phyloP scores from a whole-genome alignment of 1,140 invertebrate genomes.

The Zaprionus capensis region DNA sequence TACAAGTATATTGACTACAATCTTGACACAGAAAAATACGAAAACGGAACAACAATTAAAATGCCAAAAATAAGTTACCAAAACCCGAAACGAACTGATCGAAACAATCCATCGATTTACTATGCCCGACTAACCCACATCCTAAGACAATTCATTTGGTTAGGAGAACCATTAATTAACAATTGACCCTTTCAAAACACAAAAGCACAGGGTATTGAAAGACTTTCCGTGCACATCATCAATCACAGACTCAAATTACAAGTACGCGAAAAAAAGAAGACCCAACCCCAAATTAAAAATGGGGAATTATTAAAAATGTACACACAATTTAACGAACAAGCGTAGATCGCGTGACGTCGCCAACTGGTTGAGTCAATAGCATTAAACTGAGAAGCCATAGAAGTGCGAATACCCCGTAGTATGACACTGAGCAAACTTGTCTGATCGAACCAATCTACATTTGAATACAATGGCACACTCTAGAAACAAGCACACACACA shows the following conservation, averaged over 20 bases:
- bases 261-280: conserved; percentile 12
- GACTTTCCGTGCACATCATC: conserved; percentile 4
- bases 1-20: conserved; percentile 8
- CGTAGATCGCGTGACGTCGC: conserved; percentile 23
- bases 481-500: background rate
- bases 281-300: conserved; percentile 11
- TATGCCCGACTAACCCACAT: background rate
- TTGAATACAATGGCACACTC: conserved; percentile 35
- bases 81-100: background rate
- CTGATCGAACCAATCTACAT: conserved; percentile 1
- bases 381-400: conserved; percentile 20
- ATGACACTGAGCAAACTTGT: conserved; percentile 3
- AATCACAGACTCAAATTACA: conserved; percentile 14
- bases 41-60: background rate
- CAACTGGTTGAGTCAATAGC: conserved; percentile 54
- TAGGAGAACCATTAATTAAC: background rate
- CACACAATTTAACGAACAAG: conserved; percentile 6
- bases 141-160: background rate
- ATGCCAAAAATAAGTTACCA: background rate
- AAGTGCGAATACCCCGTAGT: background rate
- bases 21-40: conserved; percentile 2
- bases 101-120: background rate
- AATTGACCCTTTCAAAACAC: background rate
- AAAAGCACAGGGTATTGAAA: background rate
- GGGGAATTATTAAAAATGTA: conserved; percentile 13